Evolutionary conservation across 2,113 vertebrate genomes (phyloP).

Genomic region (Picathartes gymnocephalus): DNA sequence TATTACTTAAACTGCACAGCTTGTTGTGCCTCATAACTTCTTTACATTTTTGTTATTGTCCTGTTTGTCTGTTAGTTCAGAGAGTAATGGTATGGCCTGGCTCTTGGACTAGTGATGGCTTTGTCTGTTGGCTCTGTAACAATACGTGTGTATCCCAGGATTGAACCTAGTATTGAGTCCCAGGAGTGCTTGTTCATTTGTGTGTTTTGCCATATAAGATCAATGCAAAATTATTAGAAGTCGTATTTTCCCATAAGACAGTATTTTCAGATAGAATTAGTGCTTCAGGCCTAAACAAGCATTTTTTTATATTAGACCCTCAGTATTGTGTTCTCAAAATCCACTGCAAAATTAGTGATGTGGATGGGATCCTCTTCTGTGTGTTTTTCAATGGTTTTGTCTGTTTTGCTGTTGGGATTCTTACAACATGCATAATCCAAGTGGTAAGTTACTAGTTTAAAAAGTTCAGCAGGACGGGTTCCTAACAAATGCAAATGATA

Average conservation of each 20-base stretch:
- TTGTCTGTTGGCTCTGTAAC: constrained; percentile 10
- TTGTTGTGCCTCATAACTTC: constrained; percentile 23
- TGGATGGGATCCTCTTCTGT: background rate
- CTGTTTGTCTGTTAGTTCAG: background rate
- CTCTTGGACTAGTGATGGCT: background rate
- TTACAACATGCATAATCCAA: background rate
- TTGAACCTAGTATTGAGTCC: background rate
- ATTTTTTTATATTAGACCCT: background rate
- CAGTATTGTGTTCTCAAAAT: background rate
- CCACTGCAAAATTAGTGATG: background rate
- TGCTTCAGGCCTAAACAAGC: background rate
- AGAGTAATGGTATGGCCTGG: background rate
- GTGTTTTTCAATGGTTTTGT: background rate
- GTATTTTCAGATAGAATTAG: background rate
- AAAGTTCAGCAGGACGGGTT: background rate
- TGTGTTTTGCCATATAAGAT: background rate
- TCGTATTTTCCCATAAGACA: background rate
- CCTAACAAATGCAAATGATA: rapidly evolving
- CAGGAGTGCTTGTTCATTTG: background rate
- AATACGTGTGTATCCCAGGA: background rate
- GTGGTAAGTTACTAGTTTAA: background rate
- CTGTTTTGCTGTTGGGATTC: background rate
- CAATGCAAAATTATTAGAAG: background rate
- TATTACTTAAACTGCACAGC: background rate
- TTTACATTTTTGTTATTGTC: background rate